Conservation (phyloP, 2,888 invertebrate genomes). For the Microctonus brassicae region DNA sequence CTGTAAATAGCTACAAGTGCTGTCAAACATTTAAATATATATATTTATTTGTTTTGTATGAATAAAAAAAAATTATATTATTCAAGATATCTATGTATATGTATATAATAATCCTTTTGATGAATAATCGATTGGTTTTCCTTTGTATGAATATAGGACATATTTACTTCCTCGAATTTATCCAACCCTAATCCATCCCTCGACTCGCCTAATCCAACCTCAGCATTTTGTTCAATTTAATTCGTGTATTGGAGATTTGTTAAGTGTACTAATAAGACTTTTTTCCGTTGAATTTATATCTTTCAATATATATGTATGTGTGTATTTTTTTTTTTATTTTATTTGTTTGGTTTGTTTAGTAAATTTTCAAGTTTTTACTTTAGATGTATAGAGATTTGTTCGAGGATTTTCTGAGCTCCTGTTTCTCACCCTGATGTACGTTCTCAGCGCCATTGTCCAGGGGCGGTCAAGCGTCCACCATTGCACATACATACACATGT, state of each 20-base stretch:
- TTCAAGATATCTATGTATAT: not conserved
- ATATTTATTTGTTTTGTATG: no score
- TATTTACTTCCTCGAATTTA: constrained; percentile 20
- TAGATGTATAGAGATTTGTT: constrained; percentile 20
- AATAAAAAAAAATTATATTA: not conserved
- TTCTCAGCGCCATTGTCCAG: constrained; percentile 62
- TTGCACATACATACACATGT: not conserved
- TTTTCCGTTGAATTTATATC: constrained; percentile 32
- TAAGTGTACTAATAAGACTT: not conserved
- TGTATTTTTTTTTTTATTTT: constrained; percentile 4
- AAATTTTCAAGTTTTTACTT: constrained; percentile 26
- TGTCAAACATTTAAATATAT: no score
- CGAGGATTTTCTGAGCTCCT: constrained; percentile 54
- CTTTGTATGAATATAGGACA: not conserved
- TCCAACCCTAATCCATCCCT: constrained; percentile 49
- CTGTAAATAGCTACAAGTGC: no score
- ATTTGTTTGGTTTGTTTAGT: not conserved
- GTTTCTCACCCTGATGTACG: constrained; percentile 53
- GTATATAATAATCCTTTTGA: not conserved
- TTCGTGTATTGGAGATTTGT: not conserved
- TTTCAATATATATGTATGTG: not conserved
- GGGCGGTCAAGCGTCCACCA: constrained; percentile 56
- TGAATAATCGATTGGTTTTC: constrained; percentile 1
- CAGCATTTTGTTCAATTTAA: constrained; percentile 7
- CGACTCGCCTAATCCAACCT: constrained; percentile 50